Percentiles rank a stretch among this genome's conserved stretches.
Conservation (phyloP, 2,888 invertebrate genomes). For the Lochmaea capreae region DNA sequence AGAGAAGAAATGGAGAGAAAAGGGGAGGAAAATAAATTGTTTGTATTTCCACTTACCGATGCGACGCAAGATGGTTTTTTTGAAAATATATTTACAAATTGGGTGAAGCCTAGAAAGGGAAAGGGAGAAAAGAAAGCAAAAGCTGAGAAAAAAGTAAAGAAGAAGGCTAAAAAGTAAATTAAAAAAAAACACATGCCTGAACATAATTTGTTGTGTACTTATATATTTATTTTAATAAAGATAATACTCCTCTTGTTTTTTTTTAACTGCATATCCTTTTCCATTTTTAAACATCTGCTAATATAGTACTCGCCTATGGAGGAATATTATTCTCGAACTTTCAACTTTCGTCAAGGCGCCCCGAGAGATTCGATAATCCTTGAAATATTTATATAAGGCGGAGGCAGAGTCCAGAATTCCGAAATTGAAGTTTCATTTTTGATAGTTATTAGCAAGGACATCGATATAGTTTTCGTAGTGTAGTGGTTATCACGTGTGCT, state of each 20-base stretch:
- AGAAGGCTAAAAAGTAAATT: conserved; percentile 17
- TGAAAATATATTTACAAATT: conserved; percentile 58
- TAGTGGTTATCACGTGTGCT: conserved; percentile 84
- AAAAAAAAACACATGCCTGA: not conserved
- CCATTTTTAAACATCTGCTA: too few relatives aligned
- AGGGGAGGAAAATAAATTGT: conserved; percentile 57
- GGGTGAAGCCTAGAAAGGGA: conserved; percentile 51
- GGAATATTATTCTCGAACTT: too few relatives aligned
- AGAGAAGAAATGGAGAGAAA: conserved; percentile 51
- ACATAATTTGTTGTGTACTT: not conserved
- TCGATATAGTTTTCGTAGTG: conserved; percentile 73
- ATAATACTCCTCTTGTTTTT: too few relatives aligned
- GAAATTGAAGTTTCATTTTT: too few relatives aligned
- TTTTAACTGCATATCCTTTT: too few relatives aligned
- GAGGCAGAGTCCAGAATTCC: too few relatives aligned
- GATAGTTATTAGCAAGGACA: too few relatives aligned
- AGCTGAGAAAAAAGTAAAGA: not conserved
- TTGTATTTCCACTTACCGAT: conserved; percentile 61
- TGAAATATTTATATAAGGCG: too few relatives aligned
- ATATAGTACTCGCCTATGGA: too few relatives aligned
- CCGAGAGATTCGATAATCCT: too few relatives aligned
- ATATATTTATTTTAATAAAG: not conserved
- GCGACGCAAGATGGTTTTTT: conserved; percentile 61
- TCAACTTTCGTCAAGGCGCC: too few relatives aligned
- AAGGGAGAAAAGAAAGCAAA: conserved; percentile 32